Conservation (phyloP, 1,140 invertebrate species). For the Drosophila elegans region DNA sequence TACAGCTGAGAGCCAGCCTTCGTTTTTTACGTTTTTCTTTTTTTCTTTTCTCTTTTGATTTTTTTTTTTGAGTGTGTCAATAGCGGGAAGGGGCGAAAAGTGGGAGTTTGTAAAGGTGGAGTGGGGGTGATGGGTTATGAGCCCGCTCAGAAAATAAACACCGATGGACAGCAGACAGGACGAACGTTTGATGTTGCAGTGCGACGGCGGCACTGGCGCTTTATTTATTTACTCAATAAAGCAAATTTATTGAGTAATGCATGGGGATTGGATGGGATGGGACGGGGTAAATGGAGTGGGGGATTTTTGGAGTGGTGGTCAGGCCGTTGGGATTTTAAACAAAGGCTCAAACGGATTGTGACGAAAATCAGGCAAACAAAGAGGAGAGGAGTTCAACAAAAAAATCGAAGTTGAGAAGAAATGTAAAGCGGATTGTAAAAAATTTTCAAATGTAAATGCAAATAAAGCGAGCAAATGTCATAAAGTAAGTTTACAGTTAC, state of each 20-base stretch:
- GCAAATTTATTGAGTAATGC: constrained; percentile 81
- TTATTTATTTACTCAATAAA: constrained; percentile 83
- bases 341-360: constrained; percentile 52
- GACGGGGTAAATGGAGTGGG: background rate
- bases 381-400: constrained; percentile 6
- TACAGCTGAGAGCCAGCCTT: constrained; percentile 31
- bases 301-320: too few relatives aligned
- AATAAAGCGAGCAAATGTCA: constrained; percentile 78
- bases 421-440: constrained; percentile 44
- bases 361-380: constrained; percentile 33
- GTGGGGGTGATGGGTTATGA: background rate
- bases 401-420: constrained; percentile 1
- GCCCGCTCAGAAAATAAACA: constrained; percentile 35
- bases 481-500: constrained; percentile 68
- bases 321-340: constrained; percentile 15
- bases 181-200: constrained; percentile 54
- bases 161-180: constrained; percentile 32
- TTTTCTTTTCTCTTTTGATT: background rate
- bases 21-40: background rate
- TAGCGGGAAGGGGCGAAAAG: constrained; percentile 4
- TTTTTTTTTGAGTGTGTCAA: constrained; percentile 36
- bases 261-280: constrained; percentile 7
- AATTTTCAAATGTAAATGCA: constrained; percentile 72
- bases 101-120: background rate
- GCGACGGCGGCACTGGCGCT: constrained; percentile 47